phyloP scores from a whole-genome alignment of 2,797 vertebrate species.

The Gephyroberyx darwinii region DNA sequence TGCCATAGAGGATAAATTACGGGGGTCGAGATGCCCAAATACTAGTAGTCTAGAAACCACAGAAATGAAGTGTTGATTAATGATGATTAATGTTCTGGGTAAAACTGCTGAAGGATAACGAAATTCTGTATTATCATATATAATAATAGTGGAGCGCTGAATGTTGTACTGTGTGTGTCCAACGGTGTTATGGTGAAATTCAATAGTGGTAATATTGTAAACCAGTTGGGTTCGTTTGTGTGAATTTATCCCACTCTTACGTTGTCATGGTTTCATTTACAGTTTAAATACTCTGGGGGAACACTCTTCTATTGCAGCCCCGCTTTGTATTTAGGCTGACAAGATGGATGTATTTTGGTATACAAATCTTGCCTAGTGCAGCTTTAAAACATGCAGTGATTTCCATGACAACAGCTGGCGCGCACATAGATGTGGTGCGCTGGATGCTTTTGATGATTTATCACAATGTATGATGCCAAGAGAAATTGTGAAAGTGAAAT shows the following conservation, averaged over 20 bases:
- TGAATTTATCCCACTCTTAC: not conserved
- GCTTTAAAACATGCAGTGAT: conserved; percentile 59
- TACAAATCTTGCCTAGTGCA: not conserved
- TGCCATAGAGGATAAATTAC: not conserved
- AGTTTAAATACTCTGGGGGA: not conserved
- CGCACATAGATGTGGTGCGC: conserved; percentile 45
- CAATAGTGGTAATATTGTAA: not conserved
- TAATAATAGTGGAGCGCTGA: not conserved
- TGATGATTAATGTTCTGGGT: no score
- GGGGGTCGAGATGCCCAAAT: not conserved
- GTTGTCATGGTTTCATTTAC: not conserved
- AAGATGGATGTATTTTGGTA: no score
- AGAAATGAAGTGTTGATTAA: conserved; percentile 15
- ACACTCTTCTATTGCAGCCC: no score
- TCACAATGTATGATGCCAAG: conserved; percentile 41
- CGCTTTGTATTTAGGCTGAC: no score
- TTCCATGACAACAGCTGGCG: conserved; percentile 67
- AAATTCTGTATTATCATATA: not conserved
- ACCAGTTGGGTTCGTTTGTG: not conserved
- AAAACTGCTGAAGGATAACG: not conserved
- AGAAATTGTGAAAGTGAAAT: conserved; percentile 17
- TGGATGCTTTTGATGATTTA: conserved; percentile 61
- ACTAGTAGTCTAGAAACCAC: conserved; percentile 2
- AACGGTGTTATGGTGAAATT: not conserved
- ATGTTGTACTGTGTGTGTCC: not conserved